These are phyloP conservation scores for Taenioides sp. DNA, from an alignment of 2,797 vertebrate genomes.

Conservation along the genomic window DNA sequence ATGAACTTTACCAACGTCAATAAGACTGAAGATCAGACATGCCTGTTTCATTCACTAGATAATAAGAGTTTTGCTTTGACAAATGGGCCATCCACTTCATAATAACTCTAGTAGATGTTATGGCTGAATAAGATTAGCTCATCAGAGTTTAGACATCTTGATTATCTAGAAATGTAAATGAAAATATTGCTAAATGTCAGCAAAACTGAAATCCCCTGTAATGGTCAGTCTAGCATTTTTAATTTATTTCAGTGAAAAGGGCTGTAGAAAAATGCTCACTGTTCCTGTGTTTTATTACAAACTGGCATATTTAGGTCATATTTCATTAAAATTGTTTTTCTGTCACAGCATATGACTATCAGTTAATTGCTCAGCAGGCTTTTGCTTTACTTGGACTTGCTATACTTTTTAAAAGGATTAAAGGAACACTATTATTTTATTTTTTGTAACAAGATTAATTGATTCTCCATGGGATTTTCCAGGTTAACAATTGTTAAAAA, in stretches of 20 bases:
- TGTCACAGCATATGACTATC: neutral
- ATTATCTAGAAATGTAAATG: constrained; percentile 4
- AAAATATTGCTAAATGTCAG: neutral
- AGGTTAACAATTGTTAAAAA: too few species aligned
- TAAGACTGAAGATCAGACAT: constrained; percentile 41
- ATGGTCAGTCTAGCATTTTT: neutral
- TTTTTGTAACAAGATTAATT: too few species aligned
- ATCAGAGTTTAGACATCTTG: constrained; percentile 11
- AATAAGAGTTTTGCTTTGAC: neutral
- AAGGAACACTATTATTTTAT: too few species aligned
- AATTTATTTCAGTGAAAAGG: too few species aligned
- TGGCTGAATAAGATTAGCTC: constrained; percentile 37
- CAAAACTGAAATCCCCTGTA: neutral
- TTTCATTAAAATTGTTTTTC: neutral
- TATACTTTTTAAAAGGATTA: too few species aligned
- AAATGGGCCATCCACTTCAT: constrained; percentile 22
- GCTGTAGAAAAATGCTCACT: neutral
- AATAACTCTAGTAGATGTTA: constrained; percentile 25
- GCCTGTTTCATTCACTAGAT: constrained; percentile 58
- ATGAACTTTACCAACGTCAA: constrained; percentile 27
- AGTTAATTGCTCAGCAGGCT: neutral
- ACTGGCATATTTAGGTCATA: neutral
- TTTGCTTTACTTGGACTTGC: neutral
- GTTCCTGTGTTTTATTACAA: neutral
- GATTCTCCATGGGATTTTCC: too few species aligned